These are phyloP conservation scores for Vespertilio murinus DNA, from an alignment of 2,797 vertebrate species.

Conservation along the genomic window DNA sequence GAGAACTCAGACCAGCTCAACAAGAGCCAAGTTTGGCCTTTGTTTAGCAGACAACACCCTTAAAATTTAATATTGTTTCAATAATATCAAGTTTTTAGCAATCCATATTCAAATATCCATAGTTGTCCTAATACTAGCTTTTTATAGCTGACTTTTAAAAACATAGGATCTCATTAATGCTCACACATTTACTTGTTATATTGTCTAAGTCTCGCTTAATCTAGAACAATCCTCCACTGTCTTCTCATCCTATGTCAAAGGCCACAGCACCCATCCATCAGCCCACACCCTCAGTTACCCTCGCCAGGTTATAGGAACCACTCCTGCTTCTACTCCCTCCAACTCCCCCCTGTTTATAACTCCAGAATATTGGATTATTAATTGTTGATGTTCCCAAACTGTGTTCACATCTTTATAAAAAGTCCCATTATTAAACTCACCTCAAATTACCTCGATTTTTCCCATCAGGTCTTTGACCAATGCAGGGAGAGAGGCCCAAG, in stretches of 20 bases:
- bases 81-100: not conserved
- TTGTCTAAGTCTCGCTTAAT: not conserved
- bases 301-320: not conserved
- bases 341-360: not conserved
- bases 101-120: not conserved
- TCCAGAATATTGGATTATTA: not conserved
- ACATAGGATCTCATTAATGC: not conserved
- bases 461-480: not conserved
- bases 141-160: not conserved
- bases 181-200: not conserved
- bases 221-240: not conserved
- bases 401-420: not conserved
- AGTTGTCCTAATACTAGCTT: not conserved
- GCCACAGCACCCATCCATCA: not conserved
- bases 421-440: not conserved
- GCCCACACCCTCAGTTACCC: not conserved
- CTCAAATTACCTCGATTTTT: not conserved
- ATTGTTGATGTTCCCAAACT: not conserved
- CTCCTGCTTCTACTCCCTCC: not conserved
- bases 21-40: not conserved
- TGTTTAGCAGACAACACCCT: not conserved
- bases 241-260: not conserved
- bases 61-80: not conserved
- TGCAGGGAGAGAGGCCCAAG: not conserved
- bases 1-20: not conserved